Base-by-base conservation (phyloP, 2,797 vertebrate species). In the Arctocebus calabarensis region DNA sequence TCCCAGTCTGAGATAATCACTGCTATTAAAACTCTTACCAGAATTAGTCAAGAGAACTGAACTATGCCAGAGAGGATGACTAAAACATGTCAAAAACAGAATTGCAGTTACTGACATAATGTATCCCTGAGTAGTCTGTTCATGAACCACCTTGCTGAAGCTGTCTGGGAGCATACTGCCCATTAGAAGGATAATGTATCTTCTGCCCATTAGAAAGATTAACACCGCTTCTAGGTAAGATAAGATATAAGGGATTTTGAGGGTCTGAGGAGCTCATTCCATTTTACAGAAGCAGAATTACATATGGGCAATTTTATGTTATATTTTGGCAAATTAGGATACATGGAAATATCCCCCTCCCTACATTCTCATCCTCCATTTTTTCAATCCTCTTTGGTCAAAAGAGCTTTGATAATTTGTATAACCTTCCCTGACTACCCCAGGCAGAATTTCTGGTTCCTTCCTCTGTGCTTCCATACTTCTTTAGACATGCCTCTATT, bases 11-110 rank as follows among this genome's bases (percentile, higher is more conserved):
- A 71, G 75, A 55, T 87, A 87, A 89, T 91, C 71, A 77, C 6
- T 45, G 40, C 43, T 81, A 34, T 88, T 64, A 87, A 88, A 68
- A 57, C 6, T 19, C 20, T 93, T 59, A 62, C 11, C 71, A 75
- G 40, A 91, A 89, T 29, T 20, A 70, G 23, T 37, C 10, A 11
- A 64, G 11, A 82, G 20, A 83, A 70, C 29, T 75, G 32, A 91
- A 37, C 29, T 83, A 27, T 48, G 22, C 32, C 52, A 93, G 40
- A 79, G 29, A 96, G 34, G 19, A 48, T 62, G 29, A 79, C 82
- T 32, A 86, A 81, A 66, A 92, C 34, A n/a, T 61, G 40, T 85
- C 61, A 92, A 79, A 92, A 95, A n/a, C 40, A 75, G 64, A 94
- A 88, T 22, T 84, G 45, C 64, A 57, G 25, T 73, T 52, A 71